phyloP scores from a whole-genome alignment of 1,140 invertebrate genomes.

The Papilio polytes region DNA sequence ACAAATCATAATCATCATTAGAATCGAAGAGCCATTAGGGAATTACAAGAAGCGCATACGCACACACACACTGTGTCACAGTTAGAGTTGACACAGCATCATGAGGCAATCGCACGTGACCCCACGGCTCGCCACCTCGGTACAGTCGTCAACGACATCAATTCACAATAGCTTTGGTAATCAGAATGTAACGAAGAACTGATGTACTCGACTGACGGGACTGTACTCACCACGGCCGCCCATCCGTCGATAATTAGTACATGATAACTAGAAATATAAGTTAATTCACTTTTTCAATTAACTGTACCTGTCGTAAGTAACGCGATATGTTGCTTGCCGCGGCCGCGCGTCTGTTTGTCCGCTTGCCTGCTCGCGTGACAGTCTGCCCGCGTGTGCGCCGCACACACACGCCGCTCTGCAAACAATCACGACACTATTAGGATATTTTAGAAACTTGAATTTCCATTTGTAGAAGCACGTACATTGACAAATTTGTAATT shows the following conservation, averaged over 20 bases:
- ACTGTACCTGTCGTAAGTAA: conserved; percentile 12
- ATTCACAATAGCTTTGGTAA: not conserved
- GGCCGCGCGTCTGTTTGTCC: conserved; percentile 10
- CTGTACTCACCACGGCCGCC: not conserved
- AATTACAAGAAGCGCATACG: conserved; percentile 22
- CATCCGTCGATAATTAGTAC: not conserved
- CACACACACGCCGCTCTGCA: not conserved
- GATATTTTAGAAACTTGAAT: conserved; percentile 40
- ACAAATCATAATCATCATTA: not conserved
- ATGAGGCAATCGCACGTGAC: conserved; percentile 9
- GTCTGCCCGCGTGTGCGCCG: not conserved
- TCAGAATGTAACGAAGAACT: not conserved
- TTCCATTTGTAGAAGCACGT: conserved; percentile 32
- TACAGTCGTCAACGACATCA: conserved; percentile 1
- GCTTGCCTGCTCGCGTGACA: not conserved
- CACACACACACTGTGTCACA: not conserved
- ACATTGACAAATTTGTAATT: conserved; percentile 32
- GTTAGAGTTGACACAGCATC: not conserved
- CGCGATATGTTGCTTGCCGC: conserved; percentile 11
- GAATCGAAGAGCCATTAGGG: conserved; percentile 8
- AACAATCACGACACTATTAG: conserved; percentile 25
- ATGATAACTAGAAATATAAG: not conserved
- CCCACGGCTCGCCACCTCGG: not conserved
- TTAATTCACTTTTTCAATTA: not conserved
- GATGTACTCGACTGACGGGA: not conserved